Conservation (phyloP, 2,113 vertebrate genomes). For the Falco punctatus region DNA sequence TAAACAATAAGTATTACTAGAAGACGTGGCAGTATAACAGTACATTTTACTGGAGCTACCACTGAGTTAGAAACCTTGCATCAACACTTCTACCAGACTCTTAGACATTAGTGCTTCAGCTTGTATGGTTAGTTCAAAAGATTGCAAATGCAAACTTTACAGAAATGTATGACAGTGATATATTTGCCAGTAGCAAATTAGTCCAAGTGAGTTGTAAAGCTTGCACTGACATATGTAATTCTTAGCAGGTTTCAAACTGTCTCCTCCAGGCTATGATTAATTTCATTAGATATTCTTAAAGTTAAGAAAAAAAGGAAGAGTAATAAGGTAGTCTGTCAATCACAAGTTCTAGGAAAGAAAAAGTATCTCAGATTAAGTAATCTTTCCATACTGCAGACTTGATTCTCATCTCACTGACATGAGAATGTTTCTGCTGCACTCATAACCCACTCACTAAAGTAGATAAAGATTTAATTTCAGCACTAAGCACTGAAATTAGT, state of each 20-base stretch:
- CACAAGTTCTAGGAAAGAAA: constrained; percentile 24
- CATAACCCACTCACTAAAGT: not conserved
- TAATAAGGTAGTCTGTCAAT: constrained; percentile 60
- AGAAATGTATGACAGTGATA: constrained; percentile 58
- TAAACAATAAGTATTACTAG: not conserved
- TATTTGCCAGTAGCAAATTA: constrained; percentile 73
- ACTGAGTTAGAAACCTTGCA: not conserved
- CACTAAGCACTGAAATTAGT: not conserved
- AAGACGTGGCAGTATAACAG: not conserved
- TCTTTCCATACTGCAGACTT: not conserved
- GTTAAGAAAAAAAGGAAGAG: constrained; percentile 18
- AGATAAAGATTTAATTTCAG: constrained; percentile 21
- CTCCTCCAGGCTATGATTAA: constrained; percentile 72
- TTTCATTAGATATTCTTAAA: constrained; percentile 69
- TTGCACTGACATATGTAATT: constrained; percentile 68
- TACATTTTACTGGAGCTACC: not conserved
- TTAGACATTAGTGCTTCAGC: not conserved
- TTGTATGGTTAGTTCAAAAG: constrained; percentile 67
- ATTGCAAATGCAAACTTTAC: constrained; percentile 70
- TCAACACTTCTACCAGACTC: not conserved
- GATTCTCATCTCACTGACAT: not conserved
- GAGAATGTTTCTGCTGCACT: not conserved
- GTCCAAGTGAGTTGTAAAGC: constrained; percentile 70
- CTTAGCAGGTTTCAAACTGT: constrained; percentile 65
- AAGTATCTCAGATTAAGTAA: constrained; percentile 33